Conservation (phyloP, 1,140 invertebrate species). For the Adelges cooleyi region DNA sequence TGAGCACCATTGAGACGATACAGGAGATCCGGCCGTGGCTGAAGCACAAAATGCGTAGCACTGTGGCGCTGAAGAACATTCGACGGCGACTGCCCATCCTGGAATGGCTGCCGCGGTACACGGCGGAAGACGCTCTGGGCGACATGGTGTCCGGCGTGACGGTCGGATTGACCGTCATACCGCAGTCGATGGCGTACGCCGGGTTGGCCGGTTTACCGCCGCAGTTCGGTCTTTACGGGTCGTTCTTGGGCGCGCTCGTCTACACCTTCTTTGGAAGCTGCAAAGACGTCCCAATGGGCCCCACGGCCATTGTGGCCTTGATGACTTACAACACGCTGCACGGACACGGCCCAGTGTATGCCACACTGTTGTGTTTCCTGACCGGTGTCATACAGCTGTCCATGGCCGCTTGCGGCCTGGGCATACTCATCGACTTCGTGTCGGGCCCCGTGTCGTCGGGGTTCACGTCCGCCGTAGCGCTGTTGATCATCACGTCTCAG, state of each 20-base stretch:
- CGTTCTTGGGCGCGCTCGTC: slow-evolving; percentile 79
- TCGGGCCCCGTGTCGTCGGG: slow-evolving; percentile 87
- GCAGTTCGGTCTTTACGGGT: slow-evolving; percentile 64
- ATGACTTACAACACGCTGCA: slow-evolving; percentile 64
- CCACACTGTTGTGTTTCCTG: slow-evolving; percentile 67
- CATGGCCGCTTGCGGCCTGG: slow-evolving; percentile 77
- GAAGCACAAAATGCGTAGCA: slow-evolving; percentile 36
- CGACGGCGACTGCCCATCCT: slow-evolving; percentile 58
- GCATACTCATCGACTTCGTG: slow-evolving; percentile 81
- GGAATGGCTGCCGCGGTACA: slow-evolving; percentile 61
- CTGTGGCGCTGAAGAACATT: slow-evolving; percentile 52
- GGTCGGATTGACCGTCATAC: slow-evolving; percentile 73
- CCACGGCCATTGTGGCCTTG: slow-evolving; percentile 70
- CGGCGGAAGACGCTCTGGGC: slow-evolving; percentile 50
- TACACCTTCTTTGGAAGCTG: slow-evolving; percentile 85
- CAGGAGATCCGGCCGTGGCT: slow-evolving; percentile 36
- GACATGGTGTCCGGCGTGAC: slow-evolving; percentile 76
- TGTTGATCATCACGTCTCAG: slow-evolving; percentile 81
- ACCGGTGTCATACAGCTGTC: slow-evolving; percentile 66
- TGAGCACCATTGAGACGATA: slow-evolving; percentile 35
- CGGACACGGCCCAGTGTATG: slow-evolving; percentile 51
- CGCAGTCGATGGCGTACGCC: slow-evolving; percentile 71
- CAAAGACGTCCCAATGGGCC: slow-evolving; percentile 78
- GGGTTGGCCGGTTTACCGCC: slow-evolving; percentile 67
- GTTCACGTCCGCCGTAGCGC: slow-evolving; percentile 85